Conservation (phyloP, 2,888 invertebrate species). For the Oscheius myriophilus region DNA sequence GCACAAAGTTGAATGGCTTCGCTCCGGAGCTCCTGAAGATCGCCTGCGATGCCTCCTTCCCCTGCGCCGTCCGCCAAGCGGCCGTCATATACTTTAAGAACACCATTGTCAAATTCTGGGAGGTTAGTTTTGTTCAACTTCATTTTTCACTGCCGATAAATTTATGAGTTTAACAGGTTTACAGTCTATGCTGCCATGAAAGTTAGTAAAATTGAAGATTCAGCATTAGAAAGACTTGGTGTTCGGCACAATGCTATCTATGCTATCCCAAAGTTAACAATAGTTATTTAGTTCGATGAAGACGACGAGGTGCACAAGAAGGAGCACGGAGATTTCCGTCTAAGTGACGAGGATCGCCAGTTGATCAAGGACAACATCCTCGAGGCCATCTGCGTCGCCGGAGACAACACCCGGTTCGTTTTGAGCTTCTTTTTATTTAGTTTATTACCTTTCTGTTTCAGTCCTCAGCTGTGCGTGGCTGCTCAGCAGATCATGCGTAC, state of each 20-base stretch:
- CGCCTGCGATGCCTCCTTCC: conserved; percentile 77
- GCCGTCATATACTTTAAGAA: conserved; percentile 95
- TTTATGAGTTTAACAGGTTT: neutral
- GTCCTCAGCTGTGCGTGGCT: conserved; percentile 90
- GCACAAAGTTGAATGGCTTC: conserved; percentile 94
- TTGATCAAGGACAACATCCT: conserved; percentile 91
- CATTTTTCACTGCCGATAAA: neutral
- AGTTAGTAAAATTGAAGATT: conserved; percentile 1
- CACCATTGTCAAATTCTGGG: conserved; percentile 87
- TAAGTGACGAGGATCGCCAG: conserved; percentile 94
- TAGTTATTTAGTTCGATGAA: conserved; percentile 9
- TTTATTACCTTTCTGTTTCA: conserved; percentile 66
- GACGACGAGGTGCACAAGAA: conserved; percentile 35
- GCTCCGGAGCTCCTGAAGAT: conserved; percentile 91
- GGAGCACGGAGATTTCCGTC: conserved; percentile 78
- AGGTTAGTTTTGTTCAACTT: conserved; percentile 46
- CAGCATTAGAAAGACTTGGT: too few relatives aligned
- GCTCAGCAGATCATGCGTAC: conserved; percentile 90
- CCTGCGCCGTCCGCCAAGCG: conserved; percentile 86
- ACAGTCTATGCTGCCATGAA: too few relatives aligned
- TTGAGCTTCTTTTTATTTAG: too few relatives aligned
- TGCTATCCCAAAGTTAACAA: neutral
- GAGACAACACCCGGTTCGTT: conserved; percentile 28
- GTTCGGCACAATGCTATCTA: too few relatives aligned
- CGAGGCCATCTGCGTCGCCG: conserved; percentile 80